phyloP scores from a whole-genome alignment of 2,888 invertebrate species.

The Agrochola macilenta region DNA sequence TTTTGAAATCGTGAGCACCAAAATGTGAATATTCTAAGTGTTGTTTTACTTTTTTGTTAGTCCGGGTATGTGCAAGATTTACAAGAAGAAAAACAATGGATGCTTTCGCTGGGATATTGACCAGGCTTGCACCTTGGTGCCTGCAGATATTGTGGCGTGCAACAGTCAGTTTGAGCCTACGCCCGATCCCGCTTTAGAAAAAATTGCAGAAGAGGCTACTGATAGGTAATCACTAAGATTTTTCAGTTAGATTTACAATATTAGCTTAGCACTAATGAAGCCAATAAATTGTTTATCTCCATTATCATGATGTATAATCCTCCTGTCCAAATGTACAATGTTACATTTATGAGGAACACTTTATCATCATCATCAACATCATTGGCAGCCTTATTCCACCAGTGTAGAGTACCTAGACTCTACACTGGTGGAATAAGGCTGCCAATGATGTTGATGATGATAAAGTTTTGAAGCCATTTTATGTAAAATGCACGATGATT shows the following conservation, averaged over 20 bases:
- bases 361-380: too few relatives aligned
- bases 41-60: slow-evolving; percentile 67
- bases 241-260: slow-evolving; percentile 1
- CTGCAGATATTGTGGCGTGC: slow-evolving; percentile 92
- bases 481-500: neutral
- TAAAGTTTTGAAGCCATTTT: neutral
- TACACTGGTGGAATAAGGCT: neutral
- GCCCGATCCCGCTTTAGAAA: slow-evolving; percentile 92
- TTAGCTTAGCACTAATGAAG: neutral
- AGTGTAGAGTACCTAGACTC: too few relatives aligned
- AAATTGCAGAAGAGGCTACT: slow-evolving; percentile 92
- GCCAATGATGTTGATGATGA: neutral
- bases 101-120: slow-evolving; percentile 92
- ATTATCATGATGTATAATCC: neutral
- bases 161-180: slow-evolving; percentile 91
- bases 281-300: neutral
- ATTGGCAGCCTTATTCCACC: too few relatives aligned
- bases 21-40: neutral
- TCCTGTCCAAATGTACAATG: too few relatives aligned
- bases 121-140: slow-evolving; percentile 92
- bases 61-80: slow-evolving; percentile 89
- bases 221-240: slow-evolving; percentile 83
- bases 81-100: slow-evolving; percentile 82
- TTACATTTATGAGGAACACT: neutral
- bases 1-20: neutral